A percentile compares a stretch with the other conserved stretches of the same genome.
Evolutionary conservation across 1,140 invertebrate genomes (phyloP).

Genomic region (Atopsyche davidsoni): DNA sequence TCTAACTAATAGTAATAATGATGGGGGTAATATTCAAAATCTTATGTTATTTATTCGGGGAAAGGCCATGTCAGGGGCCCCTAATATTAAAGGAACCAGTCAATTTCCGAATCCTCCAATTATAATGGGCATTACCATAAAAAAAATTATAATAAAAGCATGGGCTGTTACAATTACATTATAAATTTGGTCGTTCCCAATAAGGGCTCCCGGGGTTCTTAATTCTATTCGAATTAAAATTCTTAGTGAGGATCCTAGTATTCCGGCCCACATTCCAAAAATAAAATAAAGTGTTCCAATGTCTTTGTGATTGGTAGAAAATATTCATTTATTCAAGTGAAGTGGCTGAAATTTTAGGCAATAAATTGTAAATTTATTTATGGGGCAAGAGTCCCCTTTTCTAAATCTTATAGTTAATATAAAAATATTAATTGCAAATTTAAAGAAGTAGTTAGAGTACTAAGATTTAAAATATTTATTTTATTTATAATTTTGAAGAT

Average conservation of each 20-base stretch:
- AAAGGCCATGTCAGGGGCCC: constrained; percentile 67
- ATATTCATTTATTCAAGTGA: constrained; percentile 55
- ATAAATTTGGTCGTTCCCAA: constrained; percentile 64
- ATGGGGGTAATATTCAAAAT: constrained; percentile 64
- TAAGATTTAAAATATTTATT: constrained; percentile 45
- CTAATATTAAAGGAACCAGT: constrained; percentile 66
- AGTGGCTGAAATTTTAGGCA: constrained; percentile 49
- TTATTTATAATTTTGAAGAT: constrained; percentile 54
- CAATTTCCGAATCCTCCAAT: constrained; percentile 77
- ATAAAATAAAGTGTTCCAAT: constrained; percentile 71
- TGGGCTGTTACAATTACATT: constrained; percentile 66
- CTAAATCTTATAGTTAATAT: constrained; percentile 45
- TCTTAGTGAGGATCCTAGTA: constrained; percentile 58
- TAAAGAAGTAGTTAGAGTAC: constrained; percentile 43
- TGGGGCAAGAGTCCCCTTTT: constrained; percentile 43
- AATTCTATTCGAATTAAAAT: constrained; percentile 64
- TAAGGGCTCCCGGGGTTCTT: constrained; percentile 51
- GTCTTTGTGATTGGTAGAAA: constrained; percentile 71
- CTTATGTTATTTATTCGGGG: constrained; percentile 74
- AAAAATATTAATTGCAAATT: constrained; percentile 53
- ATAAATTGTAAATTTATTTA: constrained; percentile 54
- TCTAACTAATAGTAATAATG: constrained; percentile 52
- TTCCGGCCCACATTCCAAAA: constrained; percentile 59
- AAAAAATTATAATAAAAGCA: constrained; percentile 75
- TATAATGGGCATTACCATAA: constrained; percentile 71